phyloP scores from a whole-genome alignment of 2,113 vertebrate species.

The Pitta sordida region DNA sequence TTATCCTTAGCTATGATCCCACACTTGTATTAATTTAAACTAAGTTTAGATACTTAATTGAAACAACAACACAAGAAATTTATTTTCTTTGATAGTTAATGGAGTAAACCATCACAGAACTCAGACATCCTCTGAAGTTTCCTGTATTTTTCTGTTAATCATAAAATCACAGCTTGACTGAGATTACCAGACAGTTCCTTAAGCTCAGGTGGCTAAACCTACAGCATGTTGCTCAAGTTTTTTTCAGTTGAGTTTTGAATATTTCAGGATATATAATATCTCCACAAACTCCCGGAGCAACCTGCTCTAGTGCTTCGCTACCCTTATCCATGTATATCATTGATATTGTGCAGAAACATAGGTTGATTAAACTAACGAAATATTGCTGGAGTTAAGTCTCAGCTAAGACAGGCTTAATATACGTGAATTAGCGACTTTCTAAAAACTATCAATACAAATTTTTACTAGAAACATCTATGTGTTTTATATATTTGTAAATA shows the following conservation, averaged over 20 bases:
- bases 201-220: fast-evolving
- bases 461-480: neutral
- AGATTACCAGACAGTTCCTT: neutral
- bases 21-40: neutral
- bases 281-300: neutral
- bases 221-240: neutral
- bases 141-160: neutral
- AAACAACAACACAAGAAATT: neutral
- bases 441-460: neutral
- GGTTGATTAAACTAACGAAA: neutral
- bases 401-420: neutral
- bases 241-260: neutral
- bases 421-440: neutral
- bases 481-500: neutral
- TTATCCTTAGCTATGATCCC: no score
- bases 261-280: neutral
- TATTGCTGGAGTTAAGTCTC: neutral
- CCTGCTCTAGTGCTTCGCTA: neutral
- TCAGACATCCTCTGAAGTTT: neutral
- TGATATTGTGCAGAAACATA: neutral
- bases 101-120: neutral
- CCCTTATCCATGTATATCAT: neutral
- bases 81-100: neutral
- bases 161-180: neutral
- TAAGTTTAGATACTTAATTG: neutral